Conservation (phyloP, 2,888 invertebrate species). For the Plemyria rubiginata region DNA sequence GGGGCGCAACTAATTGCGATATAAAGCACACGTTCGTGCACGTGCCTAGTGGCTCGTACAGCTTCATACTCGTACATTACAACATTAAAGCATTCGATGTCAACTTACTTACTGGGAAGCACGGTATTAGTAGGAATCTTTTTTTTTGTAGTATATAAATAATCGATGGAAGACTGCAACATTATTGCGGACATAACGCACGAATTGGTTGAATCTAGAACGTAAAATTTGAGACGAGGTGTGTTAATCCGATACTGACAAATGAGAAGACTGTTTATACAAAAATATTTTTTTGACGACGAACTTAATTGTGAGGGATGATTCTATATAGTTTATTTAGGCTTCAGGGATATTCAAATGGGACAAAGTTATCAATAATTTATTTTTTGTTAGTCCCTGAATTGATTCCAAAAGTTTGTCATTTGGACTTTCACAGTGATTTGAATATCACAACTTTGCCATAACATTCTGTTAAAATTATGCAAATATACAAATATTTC, state of each 20-base stretch:
- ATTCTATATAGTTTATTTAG: slow-evolving; percentile 41
- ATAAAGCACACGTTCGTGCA: too few relatives aligned
- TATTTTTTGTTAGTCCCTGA: slow-evolving; percentile 44
- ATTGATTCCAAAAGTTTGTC: slow-evolving; percentile 46
- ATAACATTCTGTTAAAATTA: background rate
- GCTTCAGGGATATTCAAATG: slow-evolving; percentile 40
- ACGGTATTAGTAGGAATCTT: too few relatives aligned
- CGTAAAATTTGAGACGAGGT: too few relatives aligned
- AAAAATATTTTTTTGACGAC: slow-evolving; percentile 23
- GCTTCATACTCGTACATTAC: too few relatives aligned
- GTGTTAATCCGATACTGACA: slow-evolving; percentile 3
- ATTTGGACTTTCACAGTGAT: slow-evolving; percentile 41
- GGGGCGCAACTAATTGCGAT: too few relatives aligned
- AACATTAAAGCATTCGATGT: too few relatives aligned
- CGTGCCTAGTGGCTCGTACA: too few relatives aligned
- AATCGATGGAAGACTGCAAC: too few relatives aligned
- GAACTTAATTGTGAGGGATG: slow-evolving; percentile 26
- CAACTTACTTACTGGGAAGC: too few relatives aligned
- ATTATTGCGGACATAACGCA: too few relatives aligned
- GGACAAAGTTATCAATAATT: slow-evolving; percentile 46
- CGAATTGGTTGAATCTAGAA: too few relatives aligned
- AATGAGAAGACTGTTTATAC: slow-evolving; percentile 20
- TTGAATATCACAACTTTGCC: slow-evolving; percentile 43
- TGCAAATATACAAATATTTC: background rate
- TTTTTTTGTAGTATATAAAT: too few relatives aligned